These are phyloP conservation scores for Aplysina aerophoba DNA, from an alignment of 37 sponge, comb jelly and placozoan species.

Conservation along the genomic window DNA sequence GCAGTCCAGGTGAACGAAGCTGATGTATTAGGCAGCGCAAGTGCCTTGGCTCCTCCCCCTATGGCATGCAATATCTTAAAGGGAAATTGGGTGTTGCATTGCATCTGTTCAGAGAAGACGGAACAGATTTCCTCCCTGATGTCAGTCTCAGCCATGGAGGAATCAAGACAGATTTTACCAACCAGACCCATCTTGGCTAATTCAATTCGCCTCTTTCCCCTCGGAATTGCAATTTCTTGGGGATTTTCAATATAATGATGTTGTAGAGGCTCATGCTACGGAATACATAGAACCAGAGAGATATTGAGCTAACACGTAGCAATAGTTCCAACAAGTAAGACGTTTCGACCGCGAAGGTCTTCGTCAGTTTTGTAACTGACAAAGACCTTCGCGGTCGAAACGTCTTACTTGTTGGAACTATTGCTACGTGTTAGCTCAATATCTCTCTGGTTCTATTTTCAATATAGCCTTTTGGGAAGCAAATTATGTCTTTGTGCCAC, in stretches of 20 bases:
- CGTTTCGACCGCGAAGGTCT: too few relatives aligned
- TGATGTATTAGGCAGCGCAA: conserved; percentile 1
- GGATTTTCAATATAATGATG: too few relatives aligned
- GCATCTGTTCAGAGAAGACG: not conserved
- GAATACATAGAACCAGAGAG: too few relatives aligned
- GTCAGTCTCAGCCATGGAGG: not conserved
- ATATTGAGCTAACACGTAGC: too few relatives aligned
- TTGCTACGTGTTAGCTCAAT: too few relatives aligned
- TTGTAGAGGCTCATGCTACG: too few relatives aligned
- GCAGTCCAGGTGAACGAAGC: not conserved
- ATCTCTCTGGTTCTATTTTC: too few relatives aligned
- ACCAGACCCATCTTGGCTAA: not conserved
- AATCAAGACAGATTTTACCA: not conserved
- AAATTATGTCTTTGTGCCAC: not conserved
- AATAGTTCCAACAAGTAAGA: too few relatives aligned
- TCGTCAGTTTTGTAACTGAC: too few relatives aligned
- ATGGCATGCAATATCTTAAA: conserved; percentile 6
- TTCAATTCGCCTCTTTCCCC: not conserved
- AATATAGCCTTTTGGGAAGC: not conserved
- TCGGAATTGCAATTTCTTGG: not conserved
- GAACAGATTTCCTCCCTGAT: not conserved
- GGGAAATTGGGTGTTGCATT: not conserved
- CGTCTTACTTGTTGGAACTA: too few relatives aligned
- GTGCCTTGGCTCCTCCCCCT: conserved; percentile 5
- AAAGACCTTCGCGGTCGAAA: too few relatives aligned